Conservation (phyloP, 2,797 vertebrate genomes). For the Rhabdophis nuchalis region DNA sequence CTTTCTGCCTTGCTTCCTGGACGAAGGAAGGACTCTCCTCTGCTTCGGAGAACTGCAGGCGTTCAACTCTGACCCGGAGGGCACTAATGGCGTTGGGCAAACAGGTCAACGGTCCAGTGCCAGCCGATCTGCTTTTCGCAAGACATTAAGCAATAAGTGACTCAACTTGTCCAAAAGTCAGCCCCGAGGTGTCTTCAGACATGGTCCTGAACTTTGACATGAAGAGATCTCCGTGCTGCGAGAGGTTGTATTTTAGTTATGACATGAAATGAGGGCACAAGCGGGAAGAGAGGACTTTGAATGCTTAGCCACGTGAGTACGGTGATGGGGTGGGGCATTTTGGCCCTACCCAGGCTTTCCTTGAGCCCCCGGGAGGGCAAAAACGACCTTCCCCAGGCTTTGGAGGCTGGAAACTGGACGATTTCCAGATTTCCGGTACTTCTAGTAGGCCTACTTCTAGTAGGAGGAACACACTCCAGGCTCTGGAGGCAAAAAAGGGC, state of each 20-base stretch:
- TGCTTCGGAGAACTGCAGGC: not conserved
- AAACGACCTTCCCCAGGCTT: too few species aligned
- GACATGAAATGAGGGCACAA: not conserved
- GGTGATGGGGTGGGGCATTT: too few species aligned
- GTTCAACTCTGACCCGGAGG: constrained; percentile 10
- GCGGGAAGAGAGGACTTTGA: not conserved
- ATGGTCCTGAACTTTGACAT: not conserved
- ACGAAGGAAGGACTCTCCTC: not conserved
- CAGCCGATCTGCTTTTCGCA: not conserved
- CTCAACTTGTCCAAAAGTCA: not conserved
- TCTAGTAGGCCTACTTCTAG: too few species aligned
- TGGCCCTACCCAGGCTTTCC: too few species aligned
- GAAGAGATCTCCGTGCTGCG: not conserved
- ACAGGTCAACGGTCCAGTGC: not conserved
- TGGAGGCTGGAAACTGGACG: too few species aligned
- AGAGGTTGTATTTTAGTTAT: not conserved
- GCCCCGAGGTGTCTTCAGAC: not conserved
- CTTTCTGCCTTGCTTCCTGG: not conserved
- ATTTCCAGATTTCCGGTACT: too few species aligned
- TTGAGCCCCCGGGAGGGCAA: too few species aligned
- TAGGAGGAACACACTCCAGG: too few species aligned
- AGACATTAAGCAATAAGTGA: constrained; percentile 1
- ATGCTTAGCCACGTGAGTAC: not conserved
- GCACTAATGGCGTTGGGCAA: not conserved
- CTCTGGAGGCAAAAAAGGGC: too few species aligned